These are phyloP conservation scores for Leptodactylus fallax DNA, from an alignment of 2,797 vertebrate species.

Conservation along the genomic window DNA sequence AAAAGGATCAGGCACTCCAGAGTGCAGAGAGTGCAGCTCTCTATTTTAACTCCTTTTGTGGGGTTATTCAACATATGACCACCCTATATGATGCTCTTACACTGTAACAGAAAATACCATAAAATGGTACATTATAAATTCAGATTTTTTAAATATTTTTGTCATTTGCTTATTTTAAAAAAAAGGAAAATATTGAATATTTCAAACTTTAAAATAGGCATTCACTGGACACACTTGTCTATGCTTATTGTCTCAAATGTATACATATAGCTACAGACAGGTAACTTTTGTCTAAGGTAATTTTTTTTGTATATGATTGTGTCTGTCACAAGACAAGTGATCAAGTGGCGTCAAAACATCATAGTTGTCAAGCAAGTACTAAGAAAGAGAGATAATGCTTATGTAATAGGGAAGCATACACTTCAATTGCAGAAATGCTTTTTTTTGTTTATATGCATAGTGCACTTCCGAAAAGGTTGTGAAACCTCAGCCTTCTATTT, in stretches of 20 bases:
- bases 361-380: constrained; percentile 41
- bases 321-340: constrained; percentile 46
- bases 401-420: constrained; percentile 29
- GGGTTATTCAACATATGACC: no score
- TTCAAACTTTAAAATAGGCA: not conserved
- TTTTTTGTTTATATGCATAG: constrained; percentile 51
- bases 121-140: not conserved
- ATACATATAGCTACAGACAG: constrained; percentile 17
- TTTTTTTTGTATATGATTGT: constrained; percentile 35
- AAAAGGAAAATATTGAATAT: not conserved
- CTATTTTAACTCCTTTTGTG: no score
- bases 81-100: no score
- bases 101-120: not conserved
- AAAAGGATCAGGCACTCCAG: no score
- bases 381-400: constrained; percentile 31
- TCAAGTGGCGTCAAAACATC: constrained; percentile 54
- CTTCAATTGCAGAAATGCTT: constrained; percentile 27
- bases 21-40: no score
- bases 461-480: not conserved
- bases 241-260: not conserved
- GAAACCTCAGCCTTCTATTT: constrained; percentile 61
- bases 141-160: not conserved
- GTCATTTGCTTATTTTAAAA: not conserved
- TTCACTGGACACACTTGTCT: not conserved
- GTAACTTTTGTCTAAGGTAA: constrained; percentile 15